These are phyloP conservation scores for Xestoiulus laeticollis DNA, from an alignment of 2,888 invertebrate genomes.

Conservation along the genomic window DNA sequence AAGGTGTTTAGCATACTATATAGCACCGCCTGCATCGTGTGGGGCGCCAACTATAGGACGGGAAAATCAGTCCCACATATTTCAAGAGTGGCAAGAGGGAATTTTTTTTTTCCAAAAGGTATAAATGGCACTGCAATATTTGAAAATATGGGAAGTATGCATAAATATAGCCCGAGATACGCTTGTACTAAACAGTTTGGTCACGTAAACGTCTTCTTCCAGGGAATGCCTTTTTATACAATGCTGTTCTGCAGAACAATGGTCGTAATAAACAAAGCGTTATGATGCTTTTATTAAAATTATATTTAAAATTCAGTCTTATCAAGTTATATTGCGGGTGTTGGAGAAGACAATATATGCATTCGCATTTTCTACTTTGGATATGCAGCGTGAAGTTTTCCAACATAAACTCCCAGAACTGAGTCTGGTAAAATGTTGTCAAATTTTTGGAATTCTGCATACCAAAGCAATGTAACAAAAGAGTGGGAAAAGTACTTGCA, in stretches of 20 bases:
- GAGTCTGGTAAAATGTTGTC: too few relatives aligned
- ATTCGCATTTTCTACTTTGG: neutral
- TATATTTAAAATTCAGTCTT: neutral
- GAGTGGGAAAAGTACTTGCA: too few relatives aligned
- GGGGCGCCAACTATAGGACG: neutral
- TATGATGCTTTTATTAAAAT: constrained; percentile 3
- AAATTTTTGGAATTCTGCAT: too few relatives aligned
- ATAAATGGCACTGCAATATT: neutral
- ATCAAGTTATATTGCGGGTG: constrained; percentile 26
- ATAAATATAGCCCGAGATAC: neutral
- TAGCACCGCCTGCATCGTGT: neutral
- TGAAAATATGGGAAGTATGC: neutral
- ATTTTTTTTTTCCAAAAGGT: neutral
- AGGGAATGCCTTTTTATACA: constrained; percentile 4
- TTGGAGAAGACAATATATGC: neutral
- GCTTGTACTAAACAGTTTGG: neutral
- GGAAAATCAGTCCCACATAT: neutral
- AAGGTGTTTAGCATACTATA: neutral
- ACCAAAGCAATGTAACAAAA: too few relatives aligned
- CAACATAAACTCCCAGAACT: neutral
- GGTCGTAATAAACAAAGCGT: constrained; percentile 1
- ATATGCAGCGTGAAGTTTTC: neutral
- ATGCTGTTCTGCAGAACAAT: constrained; percentile 1
- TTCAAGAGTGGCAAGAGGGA: neutral
- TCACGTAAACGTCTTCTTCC: neutral